Percentiles rank a stretch among this genome's conserved stretches.
Conservation (phyloP, 2,888 invertebrate genomes). For the Noctua pronuba region DNA sequence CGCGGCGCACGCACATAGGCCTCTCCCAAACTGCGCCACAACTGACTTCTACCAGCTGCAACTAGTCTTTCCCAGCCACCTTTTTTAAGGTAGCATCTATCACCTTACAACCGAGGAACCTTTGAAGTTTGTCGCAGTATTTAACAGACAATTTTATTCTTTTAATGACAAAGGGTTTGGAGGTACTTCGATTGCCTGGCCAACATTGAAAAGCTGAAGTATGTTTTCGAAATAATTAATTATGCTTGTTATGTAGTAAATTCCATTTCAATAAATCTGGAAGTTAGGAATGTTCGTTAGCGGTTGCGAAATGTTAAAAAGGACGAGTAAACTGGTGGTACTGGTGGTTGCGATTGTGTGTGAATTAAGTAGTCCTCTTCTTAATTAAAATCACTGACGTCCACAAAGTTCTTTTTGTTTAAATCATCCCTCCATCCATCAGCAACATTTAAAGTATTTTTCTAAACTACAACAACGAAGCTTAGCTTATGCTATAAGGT, state of each 20-base stretch:
- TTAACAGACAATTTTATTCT: neutral
- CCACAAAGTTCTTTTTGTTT: too few relatives aligned
- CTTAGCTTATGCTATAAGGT: neutral
- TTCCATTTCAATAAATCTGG: too few relatives aligned
- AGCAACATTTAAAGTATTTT: neutral
- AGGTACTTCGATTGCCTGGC: neutral
- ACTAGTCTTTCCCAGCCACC: neutral
- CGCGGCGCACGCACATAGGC: neutral
- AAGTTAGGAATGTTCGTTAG: too few relatives aligned
- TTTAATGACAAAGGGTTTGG: neutral
- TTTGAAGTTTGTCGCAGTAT: neutral
- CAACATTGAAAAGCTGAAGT: neutral
- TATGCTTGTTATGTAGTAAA: too few relatives aligned
- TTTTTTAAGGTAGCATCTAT: neutral
- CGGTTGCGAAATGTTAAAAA: too few relatives aligned
- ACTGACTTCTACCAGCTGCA: neutral
- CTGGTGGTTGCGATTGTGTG: neutral
- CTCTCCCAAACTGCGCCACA: neutral
- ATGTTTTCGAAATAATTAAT: too few relatives aligned
- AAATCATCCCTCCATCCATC: too few relatives aligned
- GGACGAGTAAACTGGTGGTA: too few relatives aligned
- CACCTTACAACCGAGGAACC: neutral
- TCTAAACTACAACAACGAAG: neutral
- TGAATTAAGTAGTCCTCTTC: neutral
- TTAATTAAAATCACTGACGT: too few relatives aligned